A percentile compares a stretch with the other conserved stretches of the same genome.
These are phyloP conservation scores for Plecotus auritus DNA, from an alignment of 2,113 vertebrate genomes.

Conservation along the genomic window DNA sequence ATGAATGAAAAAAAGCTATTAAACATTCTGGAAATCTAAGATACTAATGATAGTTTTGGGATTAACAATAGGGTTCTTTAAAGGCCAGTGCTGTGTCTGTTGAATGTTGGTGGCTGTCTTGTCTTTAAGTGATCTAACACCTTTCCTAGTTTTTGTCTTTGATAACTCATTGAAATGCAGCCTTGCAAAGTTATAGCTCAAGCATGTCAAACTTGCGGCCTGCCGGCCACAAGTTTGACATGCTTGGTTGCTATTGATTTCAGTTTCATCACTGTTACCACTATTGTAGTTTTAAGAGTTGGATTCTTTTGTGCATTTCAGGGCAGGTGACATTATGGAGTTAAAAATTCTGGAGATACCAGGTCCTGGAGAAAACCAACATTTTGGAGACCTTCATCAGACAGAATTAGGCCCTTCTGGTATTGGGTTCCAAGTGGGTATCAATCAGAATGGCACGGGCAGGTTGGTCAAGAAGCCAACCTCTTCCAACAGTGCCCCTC, in stretches of 20 bases:
- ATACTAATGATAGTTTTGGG: neutral
- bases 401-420: slow-evolving; percentile 64
- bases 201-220: no score
- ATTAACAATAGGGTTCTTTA: neutral
- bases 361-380: slow-evolving; percentile 74
- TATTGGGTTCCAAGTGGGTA: slow-evolving; percentile 73
- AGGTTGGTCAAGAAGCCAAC: slow-evolving; percentile 79
- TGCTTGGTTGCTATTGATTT: neutral
- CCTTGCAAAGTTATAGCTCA: neutral
- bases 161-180: neutral
- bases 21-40: neutral
- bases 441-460: slow-evolving; percentile 81
- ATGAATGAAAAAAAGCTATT: neutral
- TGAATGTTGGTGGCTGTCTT: neutral
- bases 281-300: slow-evolving; percentile 14
- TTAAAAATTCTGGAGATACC: slow-evolving; percentile 94
- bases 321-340: slow-evolving; percentile 97
- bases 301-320: slow-evolving; percentile 72
- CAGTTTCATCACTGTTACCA: neutral
- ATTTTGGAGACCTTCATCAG: slow-evolving; percentile 77
- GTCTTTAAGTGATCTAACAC: neutral
- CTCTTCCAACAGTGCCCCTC: slow-evolving; percentile 81
- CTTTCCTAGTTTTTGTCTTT: neutral
- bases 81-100: neutral
- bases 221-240: no score